phyloP scores from a whole-genome alignment of 2,797 vertebrate species.

The Hippoglossus hippoglossus region DNA sequence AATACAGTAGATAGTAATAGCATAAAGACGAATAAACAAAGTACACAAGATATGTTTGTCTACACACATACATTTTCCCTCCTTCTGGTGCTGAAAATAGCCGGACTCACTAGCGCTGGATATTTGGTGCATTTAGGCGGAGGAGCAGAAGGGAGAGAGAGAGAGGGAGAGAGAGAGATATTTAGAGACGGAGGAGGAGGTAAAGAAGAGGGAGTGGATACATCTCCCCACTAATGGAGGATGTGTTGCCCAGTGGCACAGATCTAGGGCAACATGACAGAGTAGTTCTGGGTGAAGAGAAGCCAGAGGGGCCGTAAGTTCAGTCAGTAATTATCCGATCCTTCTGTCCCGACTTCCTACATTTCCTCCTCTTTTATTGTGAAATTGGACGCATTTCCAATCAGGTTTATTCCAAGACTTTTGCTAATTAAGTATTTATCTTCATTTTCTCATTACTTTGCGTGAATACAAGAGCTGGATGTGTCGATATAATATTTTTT shows the following conservation, averaged over 20 bases:
- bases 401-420: slow-evolving; percentile 2
- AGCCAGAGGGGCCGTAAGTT: slow-evolving; percentile 52
- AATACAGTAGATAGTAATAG: too few relatives aligned
- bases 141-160: neutral
- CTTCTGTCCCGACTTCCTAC: slow-evolving; percentile 39
- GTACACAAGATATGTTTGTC: too few relatives aligned
- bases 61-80: slow-evolving; percentile 2
- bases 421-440: too few relatives aligned
- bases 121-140: neutral
- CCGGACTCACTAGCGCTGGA: slow-evolving; percentile 26
- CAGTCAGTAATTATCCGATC: slow-evolving; percentile 61
- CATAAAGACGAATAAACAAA: too few relatives aligned
- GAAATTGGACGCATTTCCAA: slow-evolving; percentile 8
- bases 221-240: slow-evolving; percentile 38
- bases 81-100: slow-evolving; percentile 51
- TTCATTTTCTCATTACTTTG: too few relatives aligned
- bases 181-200: slow-evolving; percentile 31
- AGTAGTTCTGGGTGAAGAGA: slow-evolving; percentile 54
- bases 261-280: slow-evolving; percentile 76
- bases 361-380: slow-evolving; percentile 49
- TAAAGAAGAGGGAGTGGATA: slow-evolving; percentile 19
- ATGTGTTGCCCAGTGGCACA: slow-evolving; percentile 46
- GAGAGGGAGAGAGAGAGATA: neutral
- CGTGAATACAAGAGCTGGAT: slow-evolving; percentile 14
- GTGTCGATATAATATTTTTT: slow-evolving; percentile 9